A percentile compares a stretch with the other conserved stretches of the same genome.
phyloP scores from a whole-genome alignment of 2,888 invertebrate genomes.

The Mesopsocus fuscifrons region DNA sequence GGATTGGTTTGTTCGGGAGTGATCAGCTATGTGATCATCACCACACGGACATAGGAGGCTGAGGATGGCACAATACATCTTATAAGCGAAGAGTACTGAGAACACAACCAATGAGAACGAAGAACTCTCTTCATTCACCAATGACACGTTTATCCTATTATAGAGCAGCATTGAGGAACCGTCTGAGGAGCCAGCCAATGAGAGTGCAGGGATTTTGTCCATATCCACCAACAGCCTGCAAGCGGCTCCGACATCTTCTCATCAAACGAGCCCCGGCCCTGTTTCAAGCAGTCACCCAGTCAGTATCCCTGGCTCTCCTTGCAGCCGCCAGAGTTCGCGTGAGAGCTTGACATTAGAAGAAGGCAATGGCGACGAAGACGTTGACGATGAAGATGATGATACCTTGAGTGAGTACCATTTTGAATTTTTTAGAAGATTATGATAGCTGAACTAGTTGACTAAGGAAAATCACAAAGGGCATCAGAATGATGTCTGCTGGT shows the following conservation, averaged over 20 bases:
- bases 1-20: too few species aligned
- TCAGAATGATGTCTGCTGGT: too few species aligned
- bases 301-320: slow-evolving; percentile 27
- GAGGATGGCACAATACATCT: too few species aligned
- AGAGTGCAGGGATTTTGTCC: not conserved
- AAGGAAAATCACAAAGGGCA: too few species aligned
- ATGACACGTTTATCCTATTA: not conserved
- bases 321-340: slow-evolving; percentile 21
- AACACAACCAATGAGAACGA: too few species aligned
- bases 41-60: too few species aligned
- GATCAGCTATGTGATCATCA: too few species aligned
- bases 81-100: too few species aligned
- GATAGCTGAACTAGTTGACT: not conserved
- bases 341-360: slow-evolving; percentile 10
- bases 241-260: too few species aligned
- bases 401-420: not conserved
- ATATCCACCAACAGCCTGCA: not conserved
- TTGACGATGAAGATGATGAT: not conserved
- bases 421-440: not conserved
- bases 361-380: slow-evolving; percentile 5
- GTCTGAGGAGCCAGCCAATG: not conserved
- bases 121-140: too few species aligned
- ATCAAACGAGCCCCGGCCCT: too few species aligned
- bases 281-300: slow-evolving; percentile 25
- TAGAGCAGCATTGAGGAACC: not conserved